phyloP scores from a whole-genome alignment of 2,888 invertebrate species.

The Siphonodentalium dalli region DNA sequence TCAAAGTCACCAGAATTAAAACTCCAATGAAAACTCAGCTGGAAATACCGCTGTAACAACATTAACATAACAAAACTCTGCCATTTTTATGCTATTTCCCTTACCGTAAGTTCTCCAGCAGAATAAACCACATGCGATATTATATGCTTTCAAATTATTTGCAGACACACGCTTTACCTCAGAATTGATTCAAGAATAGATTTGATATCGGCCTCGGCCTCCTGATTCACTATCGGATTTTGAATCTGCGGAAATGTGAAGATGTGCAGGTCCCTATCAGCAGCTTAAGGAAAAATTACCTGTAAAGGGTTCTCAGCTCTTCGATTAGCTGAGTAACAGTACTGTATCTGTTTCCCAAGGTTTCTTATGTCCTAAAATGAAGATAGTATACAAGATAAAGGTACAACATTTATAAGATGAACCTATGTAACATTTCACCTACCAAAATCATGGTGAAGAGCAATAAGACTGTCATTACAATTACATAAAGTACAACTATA shows the following conservation, averaged over 20 bases:
- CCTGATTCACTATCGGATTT: background rate
- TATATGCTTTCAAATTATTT: no score
- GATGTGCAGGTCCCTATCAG: no score
- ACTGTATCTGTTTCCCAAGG: slow-evolving; percentile 86
- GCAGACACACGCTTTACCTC: no score
- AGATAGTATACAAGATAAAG: slow-evolving; percentile 3
- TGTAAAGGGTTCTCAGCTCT: slow-evolving; percentile 78
- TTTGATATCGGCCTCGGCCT: no score
- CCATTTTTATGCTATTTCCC: no score
- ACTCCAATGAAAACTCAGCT: no score
- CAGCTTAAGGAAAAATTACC: slow-evolving; percentile 33
- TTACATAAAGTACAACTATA: background rate
- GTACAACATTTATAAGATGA: background rate
- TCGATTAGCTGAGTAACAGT: slow-evolving; percentile 90
- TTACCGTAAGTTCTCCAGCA: no score
- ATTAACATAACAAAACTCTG: no score
- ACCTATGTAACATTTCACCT: background rate
- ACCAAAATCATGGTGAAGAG: background rate
- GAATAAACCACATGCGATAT: no score
- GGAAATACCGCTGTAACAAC: no score
- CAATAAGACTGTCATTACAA: background rate
- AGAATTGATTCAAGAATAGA: no score
- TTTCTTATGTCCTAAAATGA: slow-evolving; percentile 77
- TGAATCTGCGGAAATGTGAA: background rate
- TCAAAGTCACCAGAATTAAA: no score